A percentile compares a stretch with the other conserved stretches of the same genome.
These are phyloP conservation scores for Macaria notata DNA, from an alignment of 2,888 invertebrate genomes.

Conservation along the genomic window DNA sequence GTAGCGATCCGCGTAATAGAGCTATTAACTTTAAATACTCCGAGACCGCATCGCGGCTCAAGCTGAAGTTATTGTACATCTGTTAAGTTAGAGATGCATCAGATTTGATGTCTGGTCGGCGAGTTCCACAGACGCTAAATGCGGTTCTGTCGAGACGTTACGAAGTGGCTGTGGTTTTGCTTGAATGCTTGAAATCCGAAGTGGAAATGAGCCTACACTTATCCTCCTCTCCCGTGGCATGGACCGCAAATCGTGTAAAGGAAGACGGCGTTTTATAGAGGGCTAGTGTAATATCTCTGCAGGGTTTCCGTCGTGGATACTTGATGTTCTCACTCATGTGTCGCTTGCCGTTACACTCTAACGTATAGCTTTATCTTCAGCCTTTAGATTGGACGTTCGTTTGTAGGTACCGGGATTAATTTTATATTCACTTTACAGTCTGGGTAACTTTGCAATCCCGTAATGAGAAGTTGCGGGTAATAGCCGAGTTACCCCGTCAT, in stretches of 20 bases:
- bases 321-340: slow-evolving; percentile 65
- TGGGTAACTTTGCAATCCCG: slow-evolving; percentile 1
- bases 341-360: slow-evolving; percentile 58
- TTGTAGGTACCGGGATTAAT: not conserved
- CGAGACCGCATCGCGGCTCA: not conserved
- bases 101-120: slow-evolving; percentile 9
- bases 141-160: slow-evolving; percentile 35
- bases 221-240: slow-evolving; percentile 50
- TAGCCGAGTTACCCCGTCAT: slow-evolving; percentile 10
- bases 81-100: slow-evolving; percentile 1
- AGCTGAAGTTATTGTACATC: not conserved
- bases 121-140: slow-evolving; percentile 28
- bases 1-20: slow-evolving; percentile 19
- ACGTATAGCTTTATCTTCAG: slow-evolving; percentile 33
- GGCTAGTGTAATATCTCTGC: slow-evolving; percentile 53
- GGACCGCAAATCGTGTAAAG: slow-evolving; percentile 66
- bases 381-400: not conserved
- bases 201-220: slow-evolving; percentile 69
- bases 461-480: slow-evolving; percentile 11
- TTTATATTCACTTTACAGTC: not conserved
- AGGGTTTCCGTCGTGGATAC: slow-evolving; percentile 51
- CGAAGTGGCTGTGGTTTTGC: slow-evolving; percentile 62
- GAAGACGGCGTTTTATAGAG: slow-evolving; percentile 53
- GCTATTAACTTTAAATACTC: slow-evolving; percentile 13
- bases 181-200: slow-evolving; percentile 61